phyloP scores from a whole-genome alignment of 1,140 invertebrate genomes.

The Tigriopus japonicus region DNA sequence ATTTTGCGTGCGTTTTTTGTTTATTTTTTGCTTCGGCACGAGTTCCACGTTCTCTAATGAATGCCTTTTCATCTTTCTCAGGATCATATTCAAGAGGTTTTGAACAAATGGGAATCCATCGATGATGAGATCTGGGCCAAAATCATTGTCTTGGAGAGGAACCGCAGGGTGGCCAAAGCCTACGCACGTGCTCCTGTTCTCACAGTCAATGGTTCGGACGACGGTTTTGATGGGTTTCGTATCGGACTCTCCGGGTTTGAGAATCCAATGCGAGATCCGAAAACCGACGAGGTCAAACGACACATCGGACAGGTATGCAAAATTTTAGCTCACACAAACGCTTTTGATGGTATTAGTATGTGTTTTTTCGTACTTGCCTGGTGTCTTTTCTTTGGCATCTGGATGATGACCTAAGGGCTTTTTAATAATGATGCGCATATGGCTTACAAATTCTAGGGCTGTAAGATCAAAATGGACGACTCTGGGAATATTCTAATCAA shows the following conservation, averaged over 20 bases:
- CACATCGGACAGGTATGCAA: slow-evolving; percentile 57
- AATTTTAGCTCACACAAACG: too few species aligned
- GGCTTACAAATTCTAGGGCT: slow-evolving; percentile 39
- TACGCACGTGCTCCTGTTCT: slow-evolving; percentile 79
- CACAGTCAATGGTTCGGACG: slow-evolving; percentile 80
- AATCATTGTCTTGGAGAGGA: slow-evolving; percentile 83
- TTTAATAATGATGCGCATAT: too few species aligned
- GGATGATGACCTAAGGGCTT: neutral
- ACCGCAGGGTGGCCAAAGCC: slow-evolving; percentile 77
- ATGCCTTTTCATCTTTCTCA: slow-evolving; percentile 28
- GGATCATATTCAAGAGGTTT: slow-evolving; percentile 90
- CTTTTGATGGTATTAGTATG: neutral
- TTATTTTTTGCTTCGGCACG: too few species aligned
- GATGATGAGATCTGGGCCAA: slow-evolving; percentile 96
- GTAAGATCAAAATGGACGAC: slow-evolving; percentile 90
- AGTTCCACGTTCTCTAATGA: too few species aligned
- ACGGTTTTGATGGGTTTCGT: slow-evolving; percentile 81
- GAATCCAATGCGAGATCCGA: slow-evolving; percentile 76
- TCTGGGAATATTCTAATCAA: slow-evolving; percentile 83
- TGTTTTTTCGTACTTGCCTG: neutral
- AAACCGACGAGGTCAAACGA: slow-evolving; percentile 75
- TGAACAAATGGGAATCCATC: slow-evolving; percentile 88
- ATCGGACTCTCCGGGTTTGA: slow-evolving; percentile 82
- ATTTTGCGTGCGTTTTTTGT: too few species aligned
- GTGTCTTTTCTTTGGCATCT: neutral